Evolutionary conservation across 2,797 vertebrate species (phyloP).

Genomic region (Salmo trutta): DNA sequence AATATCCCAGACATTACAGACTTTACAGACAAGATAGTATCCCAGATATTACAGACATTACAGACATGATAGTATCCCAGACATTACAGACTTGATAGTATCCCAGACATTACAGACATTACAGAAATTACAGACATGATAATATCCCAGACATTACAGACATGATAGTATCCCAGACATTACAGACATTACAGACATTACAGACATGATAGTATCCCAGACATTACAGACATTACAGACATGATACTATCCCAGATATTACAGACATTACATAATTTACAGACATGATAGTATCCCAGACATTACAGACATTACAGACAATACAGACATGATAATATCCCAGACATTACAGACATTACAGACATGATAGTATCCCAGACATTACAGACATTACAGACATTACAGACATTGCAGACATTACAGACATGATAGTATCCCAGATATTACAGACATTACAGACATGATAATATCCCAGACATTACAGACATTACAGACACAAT

Average conservation of each 20-base stretch:
- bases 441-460: background rate
- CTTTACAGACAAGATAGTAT: no score
- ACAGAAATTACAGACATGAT: background rate
- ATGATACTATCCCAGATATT: no score
- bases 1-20: conserved; percentile 14
- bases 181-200: background rate
- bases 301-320: no score
- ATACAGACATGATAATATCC: conserved; percentile 36
- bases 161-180: background rate
- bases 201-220: background rate
- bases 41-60: background rate
- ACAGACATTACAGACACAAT: background rate
- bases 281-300: no score
- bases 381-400: background rate
- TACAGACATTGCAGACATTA: no score
- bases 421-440: background rate
- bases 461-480: background rate
- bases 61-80: no score
- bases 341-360: background rate
- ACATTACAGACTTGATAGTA: no score
- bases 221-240: background rate
- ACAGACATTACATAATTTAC: no score
- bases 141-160: background rate
- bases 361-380: no score
- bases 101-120: background rate